phyloP scores from a whole-genome alignment of 1,140 invertebrate genomes.

The Asbolus verrucosus region DNA sequence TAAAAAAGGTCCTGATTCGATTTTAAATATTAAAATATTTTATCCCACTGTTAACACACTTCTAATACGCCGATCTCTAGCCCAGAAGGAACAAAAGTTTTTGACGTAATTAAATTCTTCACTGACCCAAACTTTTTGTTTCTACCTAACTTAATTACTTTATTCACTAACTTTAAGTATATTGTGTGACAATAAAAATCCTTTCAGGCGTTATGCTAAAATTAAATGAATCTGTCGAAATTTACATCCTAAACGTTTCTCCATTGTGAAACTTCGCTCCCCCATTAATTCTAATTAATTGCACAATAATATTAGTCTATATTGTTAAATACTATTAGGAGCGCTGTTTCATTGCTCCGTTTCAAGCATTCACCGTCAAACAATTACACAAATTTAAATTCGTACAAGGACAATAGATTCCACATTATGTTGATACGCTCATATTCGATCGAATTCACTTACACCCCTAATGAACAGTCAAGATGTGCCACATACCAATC shows the following conservation, averaged over 20 bases:
- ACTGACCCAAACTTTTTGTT: constrained; percentile 28
- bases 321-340: constrained; percentile 9
- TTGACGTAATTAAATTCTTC: too few relatives aligned
- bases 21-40: too few relatives aligned
- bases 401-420: constrained; percentile 22
- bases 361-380: background rate
- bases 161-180: background rate
- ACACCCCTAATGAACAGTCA: constrained; percentile 22
- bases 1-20: too few relatives aligned
- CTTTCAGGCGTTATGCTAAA: background rate
- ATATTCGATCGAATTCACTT: constrained; percentile 20
- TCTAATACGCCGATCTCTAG: too few relatives aligned
- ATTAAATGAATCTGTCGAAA: background rate
- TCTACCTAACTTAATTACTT: constrained; percentile 18
- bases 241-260: constrained; percentile 4
- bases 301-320: constrained; percentile 13
- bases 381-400: constrained; percentile 34
- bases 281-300: constrained; percentile 31
- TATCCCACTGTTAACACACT: too few relatives aligned
- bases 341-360: constrained; percentile 3
- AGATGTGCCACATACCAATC: constrained; percentile 10
- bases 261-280: constrained; percentile 4
- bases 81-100: too few relatives aligned
- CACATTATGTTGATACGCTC: constrained; percentile 15
- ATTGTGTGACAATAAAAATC: constrained; percentile 19